Conservation (phyloP, 1,140 invertebrate genomes). For the Mizuhopecten yessoensis region DNA sequence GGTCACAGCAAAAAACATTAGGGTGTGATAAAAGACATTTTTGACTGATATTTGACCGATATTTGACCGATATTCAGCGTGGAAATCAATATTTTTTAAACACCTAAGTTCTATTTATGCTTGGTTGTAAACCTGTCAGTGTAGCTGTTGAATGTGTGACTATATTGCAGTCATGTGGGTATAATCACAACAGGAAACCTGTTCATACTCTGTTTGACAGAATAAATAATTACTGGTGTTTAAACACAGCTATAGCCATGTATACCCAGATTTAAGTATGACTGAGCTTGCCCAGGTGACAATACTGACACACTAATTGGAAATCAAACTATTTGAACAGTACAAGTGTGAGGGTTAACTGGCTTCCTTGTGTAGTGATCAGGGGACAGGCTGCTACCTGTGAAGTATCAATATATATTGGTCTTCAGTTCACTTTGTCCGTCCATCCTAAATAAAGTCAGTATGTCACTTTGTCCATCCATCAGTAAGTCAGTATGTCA, state of each 20-base stretch:
- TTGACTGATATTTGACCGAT: neutral
- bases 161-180: neutral
- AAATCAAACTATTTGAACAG: neutral
- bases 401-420: neutral
- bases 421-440: too few species aligned
- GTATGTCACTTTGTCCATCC: too few species aligned
- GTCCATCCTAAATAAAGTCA: too few species aligned
- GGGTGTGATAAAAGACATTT: neutral
- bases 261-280: too few species aligned
- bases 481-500: too few species aligned
- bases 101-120: neutral
- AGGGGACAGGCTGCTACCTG: neutral
- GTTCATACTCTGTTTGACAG: too few species aligned
- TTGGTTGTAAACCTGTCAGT: neutral
- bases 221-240: neutral
- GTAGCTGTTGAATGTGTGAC: too few species aligned
- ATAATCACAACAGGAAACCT: neutral
- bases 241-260: neutral
- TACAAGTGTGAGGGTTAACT: neutral
- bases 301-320: neutral
- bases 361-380: neutral
- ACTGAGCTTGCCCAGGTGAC: neutral
- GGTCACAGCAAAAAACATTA: neutral
- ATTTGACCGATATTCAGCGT: neutral
- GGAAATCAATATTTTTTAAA: conserved; percentile 32